These are phyloP conservation scores for Orchesella cincta DNA, from an alignment of 1,140 invertebrate species.

Conservation along the genomic window DNA sequence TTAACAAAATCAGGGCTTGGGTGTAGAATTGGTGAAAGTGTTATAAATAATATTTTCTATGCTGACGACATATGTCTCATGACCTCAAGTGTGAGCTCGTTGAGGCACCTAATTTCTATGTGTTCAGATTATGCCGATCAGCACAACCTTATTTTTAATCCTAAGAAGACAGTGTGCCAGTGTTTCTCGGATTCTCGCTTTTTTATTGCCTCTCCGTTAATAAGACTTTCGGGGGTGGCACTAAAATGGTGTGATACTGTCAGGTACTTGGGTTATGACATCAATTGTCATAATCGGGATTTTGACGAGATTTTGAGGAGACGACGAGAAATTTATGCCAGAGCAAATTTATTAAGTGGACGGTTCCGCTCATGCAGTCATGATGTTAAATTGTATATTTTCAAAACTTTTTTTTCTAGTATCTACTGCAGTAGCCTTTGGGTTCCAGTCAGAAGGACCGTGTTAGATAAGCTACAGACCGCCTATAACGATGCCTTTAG, in stretches of 20 bases:
- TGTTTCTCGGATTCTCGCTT: neutral
- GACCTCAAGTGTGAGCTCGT: neutral
- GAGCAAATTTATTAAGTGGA: neutral
- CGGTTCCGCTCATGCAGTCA: neutral
- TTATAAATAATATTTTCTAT: slow-evolving; percentile 5
- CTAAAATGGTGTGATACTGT: neutral
- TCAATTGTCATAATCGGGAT: neutral
- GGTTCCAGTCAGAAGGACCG: too few relatives aligned
- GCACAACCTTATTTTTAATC: neutral
- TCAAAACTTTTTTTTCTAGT: neutral
- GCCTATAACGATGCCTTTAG: too few relatives aligned
- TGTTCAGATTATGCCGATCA: neutral
- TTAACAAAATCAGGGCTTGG: neutral
- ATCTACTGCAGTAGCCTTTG: too few relatives aligned
- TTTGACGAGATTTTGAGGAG: neutral
- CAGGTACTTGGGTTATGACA: neutral
- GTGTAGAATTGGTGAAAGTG: neutral
- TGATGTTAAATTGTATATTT: neutral
- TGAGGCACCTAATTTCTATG: neutral
- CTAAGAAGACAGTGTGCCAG: neutral
- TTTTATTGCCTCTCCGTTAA: neutral
- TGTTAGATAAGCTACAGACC: too few relatives aligned
- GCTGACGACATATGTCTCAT: neutral
- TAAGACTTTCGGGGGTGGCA: neutral
- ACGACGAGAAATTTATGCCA: neutral